phyloP scores from a whole-genome alignment of 2,797 vertebrate genomes.

The Poeciliopsis presidionis region DNA sequence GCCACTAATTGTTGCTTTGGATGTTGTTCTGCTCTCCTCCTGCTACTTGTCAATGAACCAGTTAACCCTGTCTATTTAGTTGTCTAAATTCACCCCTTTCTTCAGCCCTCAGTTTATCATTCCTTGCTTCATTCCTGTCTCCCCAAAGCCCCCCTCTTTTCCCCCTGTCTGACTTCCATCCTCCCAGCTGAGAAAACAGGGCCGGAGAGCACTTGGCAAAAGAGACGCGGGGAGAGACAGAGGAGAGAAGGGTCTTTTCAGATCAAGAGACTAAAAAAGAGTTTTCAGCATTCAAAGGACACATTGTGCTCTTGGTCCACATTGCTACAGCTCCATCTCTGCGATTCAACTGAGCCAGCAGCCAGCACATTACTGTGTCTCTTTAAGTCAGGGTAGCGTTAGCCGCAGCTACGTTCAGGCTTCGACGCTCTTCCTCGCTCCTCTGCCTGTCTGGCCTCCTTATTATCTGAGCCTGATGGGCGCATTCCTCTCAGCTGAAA shows the following conservation, averaged over 20 bases:
- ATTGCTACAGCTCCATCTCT: conserved; percentile 62
- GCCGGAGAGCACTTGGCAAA: conserved; percentile 68
- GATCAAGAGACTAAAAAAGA: conserved; percentile 47
- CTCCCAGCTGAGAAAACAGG: conserved; percentile 81
- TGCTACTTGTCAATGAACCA: conserved; percentile 3
- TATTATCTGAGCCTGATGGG: conserved; percentile 19
- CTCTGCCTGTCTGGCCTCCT: conserved; percentile 24
- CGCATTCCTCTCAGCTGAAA: conserved; percentile 54
- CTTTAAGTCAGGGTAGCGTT: conserved; percentile 69
- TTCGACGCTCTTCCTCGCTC: conserved; percentile 42
- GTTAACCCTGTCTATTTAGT: conserved; percentile 15
- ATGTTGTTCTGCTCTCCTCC: conserved; percentile 13
- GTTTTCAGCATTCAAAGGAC: conserved; percentile 69
- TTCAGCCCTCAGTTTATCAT: conserved; percentile 10
- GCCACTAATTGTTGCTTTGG: not conserved
- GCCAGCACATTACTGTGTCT: conserved; percentile 71
- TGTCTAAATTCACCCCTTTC: conserved; percentile 23
- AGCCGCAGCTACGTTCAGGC: conserved; percentile 69
- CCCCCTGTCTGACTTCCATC: conserved; percentile 70
- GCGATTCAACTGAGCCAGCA: conserved; percentile 67
- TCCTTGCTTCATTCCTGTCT: conserved; percentile 39
- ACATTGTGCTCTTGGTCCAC: conserved; percentile 71
- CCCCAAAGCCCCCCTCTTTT: conserved; percentile 20
- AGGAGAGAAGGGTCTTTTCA: conserved; percentile 66
- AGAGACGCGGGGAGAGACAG: conserved; percentile 49